A percentile compares a stretch with the other conserved stretches of the same genome.
These are phyloP conservation scores for Babyrousa celebensis DNA, from an alignment of 2,797 vertebrate species.

Conservation along the genomic window DNA sequence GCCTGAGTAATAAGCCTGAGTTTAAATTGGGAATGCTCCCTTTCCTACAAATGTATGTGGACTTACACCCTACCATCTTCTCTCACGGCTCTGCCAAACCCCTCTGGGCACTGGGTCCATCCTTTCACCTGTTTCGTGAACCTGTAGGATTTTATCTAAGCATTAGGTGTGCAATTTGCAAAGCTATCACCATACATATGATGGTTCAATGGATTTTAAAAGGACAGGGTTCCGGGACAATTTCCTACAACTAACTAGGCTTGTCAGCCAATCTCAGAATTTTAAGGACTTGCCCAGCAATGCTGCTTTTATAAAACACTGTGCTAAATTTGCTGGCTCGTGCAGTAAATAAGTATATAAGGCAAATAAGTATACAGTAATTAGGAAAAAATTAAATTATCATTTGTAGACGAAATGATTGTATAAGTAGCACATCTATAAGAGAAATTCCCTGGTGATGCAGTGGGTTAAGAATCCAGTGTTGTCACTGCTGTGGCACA, in stretches of 20 bases:
- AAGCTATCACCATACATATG: background rate
- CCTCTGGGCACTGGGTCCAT: background rate
- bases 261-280: background rate
- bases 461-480: no score
- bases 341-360: background rate
- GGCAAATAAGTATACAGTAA: background rate
- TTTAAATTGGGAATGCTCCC: background rate
- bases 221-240: background rate
- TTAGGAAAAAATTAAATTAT: background rate
- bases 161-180: background rate
- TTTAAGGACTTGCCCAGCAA: constrained; percentile 3
- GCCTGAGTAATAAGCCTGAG: background rate
- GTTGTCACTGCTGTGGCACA: no score
- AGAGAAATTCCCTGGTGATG: no score
- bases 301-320: constrained; percentile 8
- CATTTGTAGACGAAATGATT: no score
- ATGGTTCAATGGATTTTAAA: background rate
- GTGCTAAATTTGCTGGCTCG: background rate
- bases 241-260: background rate
- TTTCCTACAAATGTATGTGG: background rate
- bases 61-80: background rate
- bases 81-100: background rate
- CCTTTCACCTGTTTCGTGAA: background rate
- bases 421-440: no score
- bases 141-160: background rate